Conservation (phyloP, 2,113 vertebrate species). For the Patagioenas fasciata region DNA sequence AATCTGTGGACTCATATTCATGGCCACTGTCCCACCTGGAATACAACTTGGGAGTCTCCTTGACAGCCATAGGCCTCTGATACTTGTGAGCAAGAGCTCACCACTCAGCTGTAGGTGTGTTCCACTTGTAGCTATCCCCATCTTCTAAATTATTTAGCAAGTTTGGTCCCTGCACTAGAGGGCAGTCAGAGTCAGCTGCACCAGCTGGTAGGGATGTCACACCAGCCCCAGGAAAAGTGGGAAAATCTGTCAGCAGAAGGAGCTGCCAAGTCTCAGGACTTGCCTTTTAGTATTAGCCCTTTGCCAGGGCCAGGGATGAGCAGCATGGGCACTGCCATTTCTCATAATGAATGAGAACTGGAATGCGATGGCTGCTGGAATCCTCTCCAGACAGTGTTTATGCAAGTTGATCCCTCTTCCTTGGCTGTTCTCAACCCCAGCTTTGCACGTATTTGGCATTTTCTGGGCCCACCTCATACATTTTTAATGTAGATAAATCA, state of each 20-base stretch:
- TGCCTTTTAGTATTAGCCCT: background rate
- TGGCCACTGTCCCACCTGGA: background rate
- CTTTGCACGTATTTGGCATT: background rate
- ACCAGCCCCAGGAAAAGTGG: background rate
- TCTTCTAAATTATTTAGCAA: background rate
- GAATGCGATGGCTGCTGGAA: background rate
- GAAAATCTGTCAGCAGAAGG: background rate
- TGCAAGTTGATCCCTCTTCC: background rate
- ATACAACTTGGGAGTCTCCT: background rate
- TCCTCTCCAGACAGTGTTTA: background rate
- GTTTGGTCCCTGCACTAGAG: conserved; percentile 59
- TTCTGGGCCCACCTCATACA: background rate
- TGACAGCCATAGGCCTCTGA: background rate
- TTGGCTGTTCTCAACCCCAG: background rate
- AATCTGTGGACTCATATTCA: background rate
- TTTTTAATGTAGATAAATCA: background rate
- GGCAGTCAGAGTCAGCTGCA: conserved; percentile 58
- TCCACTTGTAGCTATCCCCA: background rate
- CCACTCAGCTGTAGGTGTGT: background rate
- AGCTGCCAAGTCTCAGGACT: background rate
- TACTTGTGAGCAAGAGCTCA: background rate
- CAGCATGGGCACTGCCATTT: background rate
- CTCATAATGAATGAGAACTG: background rate
- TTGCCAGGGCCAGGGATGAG: background rate
- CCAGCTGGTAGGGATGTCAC: background rate